Percentiles rank a stretch among this genome's conserved stretches.
These are phyloP conservation scores for Smutsia gigantea DNA, from an alignment of 2,797 vertebrate species.

Conservation along the genomic window DNA sequence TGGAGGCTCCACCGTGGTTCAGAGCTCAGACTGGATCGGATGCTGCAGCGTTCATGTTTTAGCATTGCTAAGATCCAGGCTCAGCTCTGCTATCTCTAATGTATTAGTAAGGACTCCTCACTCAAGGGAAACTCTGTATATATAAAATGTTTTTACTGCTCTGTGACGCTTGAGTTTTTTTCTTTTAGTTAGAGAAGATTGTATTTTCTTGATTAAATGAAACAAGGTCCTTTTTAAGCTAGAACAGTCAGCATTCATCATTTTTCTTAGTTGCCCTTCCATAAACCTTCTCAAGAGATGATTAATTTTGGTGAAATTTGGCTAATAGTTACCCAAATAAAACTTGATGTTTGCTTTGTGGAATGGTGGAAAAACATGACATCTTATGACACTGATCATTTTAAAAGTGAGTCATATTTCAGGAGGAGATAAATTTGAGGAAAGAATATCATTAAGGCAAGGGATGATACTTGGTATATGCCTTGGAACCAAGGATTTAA, in stretches of 20 bases:
- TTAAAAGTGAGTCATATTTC: neutral
- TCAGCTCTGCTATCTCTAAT: neutral
- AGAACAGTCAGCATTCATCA: neutral
- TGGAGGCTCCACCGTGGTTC: neutral
- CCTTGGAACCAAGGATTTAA: neutral
- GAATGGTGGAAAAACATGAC: neutral
- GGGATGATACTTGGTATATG: neutral
- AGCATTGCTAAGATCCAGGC: neutral
- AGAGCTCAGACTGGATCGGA: neutral
- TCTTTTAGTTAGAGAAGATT: neutral
- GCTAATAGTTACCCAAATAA: neutral
- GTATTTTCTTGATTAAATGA: neutral
- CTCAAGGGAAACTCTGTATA: neutral
- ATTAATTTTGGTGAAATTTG: constrained; percentile 31
- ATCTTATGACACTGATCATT: neutral
- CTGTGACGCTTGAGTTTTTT: neutral
- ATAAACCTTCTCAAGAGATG: neutral
- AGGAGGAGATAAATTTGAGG: constrained; percentile 47
- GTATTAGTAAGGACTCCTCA: neutral
- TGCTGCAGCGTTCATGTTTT: too few species aligned
- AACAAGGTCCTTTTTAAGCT: neutral
- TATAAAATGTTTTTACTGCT: neutral
- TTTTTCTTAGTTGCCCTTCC: neutral
- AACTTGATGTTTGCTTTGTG: neutral
- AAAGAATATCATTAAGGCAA: neutral